Base-by-base conservation (phyloP, 2,888 invertebrate species). In the Hylaea fasciaria region DNA sequence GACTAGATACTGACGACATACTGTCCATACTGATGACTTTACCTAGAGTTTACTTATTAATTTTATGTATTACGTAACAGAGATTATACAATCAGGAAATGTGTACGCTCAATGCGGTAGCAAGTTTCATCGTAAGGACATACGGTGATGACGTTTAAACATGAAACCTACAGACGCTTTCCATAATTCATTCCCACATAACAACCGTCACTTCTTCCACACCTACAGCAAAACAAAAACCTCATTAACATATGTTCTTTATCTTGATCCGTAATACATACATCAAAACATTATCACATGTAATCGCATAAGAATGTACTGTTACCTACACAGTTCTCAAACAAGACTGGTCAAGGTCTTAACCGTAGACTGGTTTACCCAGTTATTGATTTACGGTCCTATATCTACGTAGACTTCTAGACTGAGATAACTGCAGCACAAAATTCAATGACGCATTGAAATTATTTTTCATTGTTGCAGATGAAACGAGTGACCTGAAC, bases 401-500 rank as follows among this genome's bases (percentile, higher is more conserved):
- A 64, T 49, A 54, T 56, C 45, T 56, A 55, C 45, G 17, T 13
- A 50, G 29, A 56, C 40, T 16, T 29, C 54, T 53, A 56, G 48
- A 47, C 55, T 43, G 56, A 51, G 41, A 65, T 56, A 47, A 65
- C 40, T 32, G 43, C 9, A 49, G 17, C 45, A 44, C 43, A 50
- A 53, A 57, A 54, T 52, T 46, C 49, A 49, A 49, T 62, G 44
- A 37, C 49, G 13, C 29, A 41, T 39, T 48, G 29, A 12, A 35
- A 48, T 45, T 47, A 44, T 46, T 62, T 71, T 68, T 62, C 29
- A 40, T 85, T 78, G 80, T 90, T 90, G 14, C 89, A 91, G 91
- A 87, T 85, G 83, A 86, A 69, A 77, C 78, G 68, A 76, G 72
- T 62, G 91, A 92, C 68, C 85, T 90, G 40, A 82, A 78, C 62